Evolutionary conservation across 2,888 invertebrate genomes (phyloP).

Genomic region (Cantharis rufa): DNA sequence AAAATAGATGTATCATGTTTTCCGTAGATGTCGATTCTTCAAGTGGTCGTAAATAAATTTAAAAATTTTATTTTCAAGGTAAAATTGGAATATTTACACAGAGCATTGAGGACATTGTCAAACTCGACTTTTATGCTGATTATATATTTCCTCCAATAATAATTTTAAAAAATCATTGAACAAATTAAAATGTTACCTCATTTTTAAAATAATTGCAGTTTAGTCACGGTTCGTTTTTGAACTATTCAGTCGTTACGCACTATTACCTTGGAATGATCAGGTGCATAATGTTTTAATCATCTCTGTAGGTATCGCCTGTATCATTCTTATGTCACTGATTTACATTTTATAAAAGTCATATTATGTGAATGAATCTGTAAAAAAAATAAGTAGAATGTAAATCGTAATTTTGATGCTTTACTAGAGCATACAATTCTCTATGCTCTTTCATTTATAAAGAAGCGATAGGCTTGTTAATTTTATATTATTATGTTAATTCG

Average conservation of each 20-base stretch:
- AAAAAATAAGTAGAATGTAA: too few relatives aligned
- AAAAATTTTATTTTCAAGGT: not conserved
- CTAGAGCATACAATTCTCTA: too few relatives aligned
- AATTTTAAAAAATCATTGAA: not conserved
- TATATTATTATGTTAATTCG: too few relatives aligned
- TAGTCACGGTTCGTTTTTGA: not conserved
- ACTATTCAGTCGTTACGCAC: not conserved
- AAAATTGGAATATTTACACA: not conserved
- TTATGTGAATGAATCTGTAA: not conserved
- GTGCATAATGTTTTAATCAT: not conserved
- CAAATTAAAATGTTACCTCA: not conserved
- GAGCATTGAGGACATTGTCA: not conserved
- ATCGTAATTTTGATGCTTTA: too few relatives aligned
- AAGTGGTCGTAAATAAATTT: not conserved
- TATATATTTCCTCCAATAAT: not conserved
- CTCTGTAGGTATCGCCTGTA: not conserved
- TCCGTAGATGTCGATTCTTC: not conserved
- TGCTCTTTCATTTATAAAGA: too few relatives aligned
- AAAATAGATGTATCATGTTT: not conserved
- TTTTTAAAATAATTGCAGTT: not conserved
- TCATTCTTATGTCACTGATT: not conserved
- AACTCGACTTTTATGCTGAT: not conserved
- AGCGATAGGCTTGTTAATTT: too few relatives aligned
- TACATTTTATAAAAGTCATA: not conserved
- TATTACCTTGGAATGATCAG: not conserved